A percentile compares a stretch with the other conserved stretches of the same genome.
phyloP scores from a whole-genome alignment of 2,113 vertebrate species.

The Dromas ardeola region DNA sequence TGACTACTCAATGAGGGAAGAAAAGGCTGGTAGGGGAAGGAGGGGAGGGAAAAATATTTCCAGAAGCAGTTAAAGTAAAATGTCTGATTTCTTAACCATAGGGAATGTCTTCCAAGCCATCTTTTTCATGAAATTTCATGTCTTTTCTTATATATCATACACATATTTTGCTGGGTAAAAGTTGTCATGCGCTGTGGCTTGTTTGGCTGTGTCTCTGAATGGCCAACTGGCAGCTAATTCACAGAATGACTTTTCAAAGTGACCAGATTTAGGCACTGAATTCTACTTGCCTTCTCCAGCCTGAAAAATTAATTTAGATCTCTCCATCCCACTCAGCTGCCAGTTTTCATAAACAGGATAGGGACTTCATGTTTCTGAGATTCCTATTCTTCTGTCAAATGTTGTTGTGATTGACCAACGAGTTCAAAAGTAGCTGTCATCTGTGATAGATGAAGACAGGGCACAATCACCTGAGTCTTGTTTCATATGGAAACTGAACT shows the following conservation, averaged over 20 bases:
- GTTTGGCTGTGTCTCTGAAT: not conserved
- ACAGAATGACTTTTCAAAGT: not conserved
- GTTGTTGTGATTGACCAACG: not conserved
- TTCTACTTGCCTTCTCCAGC: not conserved
- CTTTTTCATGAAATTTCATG: not conserved
- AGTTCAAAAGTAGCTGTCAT: constrained; percentile 6
- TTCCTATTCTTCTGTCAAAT: not conserved
- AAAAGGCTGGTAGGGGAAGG: not conserved
- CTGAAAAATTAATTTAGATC: not conserved
- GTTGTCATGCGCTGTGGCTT: not conserved
- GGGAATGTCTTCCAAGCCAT: not conserved
- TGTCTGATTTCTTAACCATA: not conserved
- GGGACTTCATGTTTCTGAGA: not conserved
- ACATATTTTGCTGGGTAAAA: not conserved
- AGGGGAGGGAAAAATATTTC: not conserved
- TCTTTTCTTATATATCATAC: not conserved
- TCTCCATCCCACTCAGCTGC: not conserved
- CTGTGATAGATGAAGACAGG: not conserved
- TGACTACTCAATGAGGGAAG: not conserved
- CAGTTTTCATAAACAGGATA: not conserved
- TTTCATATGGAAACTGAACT: not conserved
- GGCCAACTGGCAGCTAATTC: not conserved
- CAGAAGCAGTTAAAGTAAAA: not conserved
- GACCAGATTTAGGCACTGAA: not conserved
- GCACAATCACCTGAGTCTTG: not conserved